Evolutionary conservation across 2,113 vertebrate genomes (phyloP).

Genomic region (Anseranas semipalmata): DNA sequence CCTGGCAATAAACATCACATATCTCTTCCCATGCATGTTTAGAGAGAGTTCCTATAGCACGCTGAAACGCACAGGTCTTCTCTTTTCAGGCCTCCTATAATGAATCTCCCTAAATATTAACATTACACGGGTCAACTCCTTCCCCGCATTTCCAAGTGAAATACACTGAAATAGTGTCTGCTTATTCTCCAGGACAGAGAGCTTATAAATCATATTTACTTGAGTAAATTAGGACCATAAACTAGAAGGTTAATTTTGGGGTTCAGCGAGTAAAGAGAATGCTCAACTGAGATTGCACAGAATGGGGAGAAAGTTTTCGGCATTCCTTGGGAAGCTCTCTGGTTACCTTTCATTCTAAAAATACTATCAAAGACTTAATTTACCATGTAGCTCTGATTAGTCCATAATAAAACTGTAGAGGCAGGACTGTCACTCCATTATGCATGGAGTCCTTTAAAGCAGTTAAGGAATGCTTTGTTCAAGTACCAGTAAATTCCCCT

Average conservation of each 20-base stretch:
- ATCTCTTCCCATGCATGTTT: not conserved
- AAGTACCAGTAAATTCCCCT: not conserved
- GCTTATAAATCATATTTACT: not conserved
- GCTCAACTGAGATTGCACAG: not conserved
- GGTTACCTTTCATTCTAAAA: not conserved
- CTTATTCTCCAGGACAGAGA: not conserved
- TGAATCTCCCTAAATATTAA: not conserved
- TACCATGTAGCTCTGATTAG: not conserved
- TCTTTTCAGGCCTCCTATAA: not conserved
- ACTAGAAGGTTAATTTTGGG: not conserved
- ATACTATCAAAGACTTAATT: not conserved
- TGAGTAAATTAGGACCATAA: not conserved
- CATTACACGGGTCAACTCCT: not conserved
- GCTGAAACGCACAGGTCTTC: not conserved
- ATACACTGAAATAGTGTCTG: not conserved
- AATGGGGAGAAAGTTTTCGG: not conserved
- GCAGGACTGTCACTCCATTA: not conserved
- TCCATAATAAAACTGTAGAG: not conserved
- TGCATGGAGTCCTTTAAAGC: not conserved
- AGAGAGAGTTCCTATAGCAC: not conserved
- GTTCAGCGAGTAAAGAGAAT: not conserved
- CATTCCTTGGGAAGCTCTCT: not conserved
- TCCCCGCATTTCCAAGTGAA: not conserved
- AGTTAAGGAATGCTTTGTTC: not conserved
- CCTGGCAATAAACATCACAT: not conserved